phyloP scores from a whole-genome alignment of 2,113 vertebrate genomes.

The Cranoglanis bouderius region DNA sequence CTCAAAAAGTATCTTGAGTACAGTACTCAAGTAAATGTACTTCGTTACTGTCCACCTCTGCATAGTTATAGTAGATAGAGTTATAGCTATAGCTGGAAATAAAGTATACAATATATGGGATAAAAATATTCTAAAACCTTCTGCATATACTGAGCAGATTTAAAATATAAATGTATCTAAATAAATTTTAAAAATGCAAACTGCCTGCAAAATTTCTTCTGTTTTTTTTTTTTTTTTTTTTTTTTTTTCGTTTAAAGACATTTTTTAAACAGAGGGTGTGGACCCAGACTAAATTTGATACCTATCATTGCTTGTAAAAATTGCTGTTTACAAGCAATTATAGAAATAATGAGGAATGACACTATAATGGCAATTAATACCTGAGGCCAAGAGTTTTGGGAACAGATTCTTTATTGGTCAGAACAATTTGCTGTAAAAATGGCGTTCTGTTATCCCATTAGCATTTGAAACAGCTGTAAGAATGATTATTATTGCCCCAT shows the following conservation, averaged over 20 bases:
- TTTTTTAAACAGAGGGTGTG: neutral
- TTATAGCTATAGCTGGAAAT: no score
- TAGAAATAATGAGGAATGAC: conserved; percentile 7
- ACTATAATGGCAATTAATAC: neutral
- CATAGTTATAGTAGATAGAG: no score
- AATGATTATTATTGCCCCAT: neutral
- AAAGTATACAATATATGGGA: no score
- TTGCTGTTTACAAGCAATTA: conserved; percentile 10
- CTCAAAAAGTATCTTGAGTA: no score
- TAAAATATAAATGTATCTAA: no score
- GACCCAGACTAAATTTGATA: neutral
- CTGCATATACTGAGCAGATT: neutral
- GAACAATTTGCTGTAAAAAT: neutral
- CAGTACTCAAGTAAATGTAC: no score
- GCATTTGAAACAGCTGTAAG: neutral
- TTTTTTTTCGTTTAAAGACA: neutral
- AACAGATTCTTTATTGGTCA: neutral
- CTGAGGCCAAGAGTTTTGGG: neutral
- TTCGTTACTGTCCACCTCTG: no score
- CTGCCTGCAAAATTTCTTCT: neutral
- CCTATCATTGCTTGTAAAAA: neutral
- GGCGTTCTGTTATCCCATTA: neutral
- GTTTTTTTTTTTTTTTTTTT: neutral
- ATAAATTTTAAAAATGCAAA: neutral
- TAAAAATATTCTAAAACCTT: no score